Evolutionary conservation across 2,113 vertebrate genomes (phyloP).

Genomic region (Tragelaphus strepsiceros): DNA sequence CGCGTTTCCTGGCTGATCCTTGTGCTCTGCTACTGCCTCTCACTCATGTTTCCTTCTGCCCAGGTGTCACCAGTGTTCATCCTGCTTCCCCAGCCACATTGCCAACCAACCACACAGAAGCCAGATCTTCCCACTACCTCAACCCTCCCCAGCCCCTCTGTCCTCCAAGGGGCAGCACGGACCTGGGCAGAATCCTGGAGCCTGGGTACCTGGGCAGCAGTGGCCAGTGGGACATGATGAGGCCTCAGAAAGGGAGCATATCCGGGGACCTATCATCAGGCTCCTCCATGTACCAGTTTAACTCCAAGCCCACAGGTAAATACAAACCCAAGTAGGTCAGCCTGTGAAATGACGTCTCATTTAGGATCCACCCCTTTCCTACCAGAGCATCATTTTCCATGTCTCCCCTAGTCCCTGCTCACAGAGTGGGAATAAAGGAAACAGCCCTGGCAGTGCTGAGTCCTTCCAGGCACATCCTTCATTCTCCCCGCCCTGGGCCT

Average conservation of each 20-base stretch:
- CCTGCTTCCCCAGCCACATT: slow-evolving; percentile 72
- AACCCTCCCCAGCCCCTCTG: slow-evolving; percentile 59
- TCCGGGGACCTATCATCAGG: slow-evolving; percentile 79
- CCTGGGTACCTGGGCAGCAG: slow-evolving; percentile 67
- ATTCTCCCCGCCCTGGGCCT: neutral
- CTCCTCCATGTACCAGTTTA: slow-evolving; percentile 79
- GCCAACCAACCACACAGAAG: slow-evolving; percentile 60
- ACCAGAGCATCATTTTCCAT: neutral
- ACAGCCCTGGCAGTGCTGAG: neutral
- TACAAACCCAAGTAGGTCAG: neutral
- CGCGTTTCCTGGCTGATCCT: neutral
- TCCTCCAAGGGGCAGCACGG: slow-evolving; percentile 58
- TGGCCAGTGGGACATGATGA: slow-evolving; percentile 75
- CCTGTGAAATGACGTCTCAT: neutral
- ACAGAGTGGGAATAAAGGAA: neutral
- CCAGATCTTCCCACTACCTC: slow-evolving; percentile 66
- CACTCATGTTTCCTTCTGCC: neutral
- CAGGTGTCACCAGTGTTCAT: slow-evolving; percentile 73
- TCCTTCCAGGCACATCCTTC: neutral
- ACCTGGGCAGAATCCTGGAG: slow-evolving; percentile 55
- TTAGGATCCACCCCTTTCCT: neutral
- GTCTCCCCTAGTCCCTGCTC: neutral
- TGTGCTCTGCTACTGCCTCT: fast-evolving
- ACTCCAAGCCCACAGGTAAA: slow-evolving; percentile 84
- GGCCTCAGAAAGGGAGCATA: slow-evolving; percentile 61